Percentiles rank a stretch among this genome's conserved stretches.
Conservation (phyloP, 2,797 vertebrate genomes). For the Oryzias sinensis region DNA sequence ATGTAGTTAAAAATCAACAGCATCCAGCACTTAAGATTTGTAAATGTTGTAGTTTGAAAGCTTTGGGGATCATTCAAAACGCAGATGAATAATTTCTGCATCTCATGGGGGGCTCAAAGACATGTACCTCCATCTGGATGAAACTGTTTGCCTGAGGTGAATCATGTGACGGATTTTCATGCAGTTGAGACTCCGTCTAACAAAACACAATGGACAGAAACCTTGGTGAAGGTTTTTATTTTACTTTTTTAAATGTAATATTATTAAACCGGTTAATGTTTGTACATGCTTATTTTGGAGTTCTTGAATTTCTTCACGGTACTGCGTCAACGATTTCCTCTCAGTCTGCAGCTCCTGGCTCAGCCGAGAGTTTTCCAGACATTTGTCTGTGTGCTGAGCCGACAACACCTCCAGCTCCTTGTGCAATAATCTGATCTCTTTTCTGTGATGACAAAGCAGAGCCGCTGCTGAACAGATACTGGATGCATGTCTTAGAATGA, state of each 20-base stretch:
- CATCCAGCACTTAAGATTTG: no score
- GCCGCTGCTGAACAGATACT: neutral
- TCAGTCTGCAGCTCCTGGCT: constrained; percentile 87
- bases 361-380: constrained; percentile 89
- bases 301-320: constrained; percentile 87
- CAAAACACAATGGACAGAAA: no score
- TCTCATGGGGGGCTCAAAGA: neutral
- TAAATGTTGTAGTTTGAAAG: no score
- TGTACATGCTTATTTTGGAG: constrained; percentile 86
- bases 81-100: no score
- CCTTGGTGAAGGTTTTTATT: no score
- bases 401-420: constrained; percentile 91
- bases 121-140: constrained; percentile 86
- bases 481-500: constrained; percentile 1
- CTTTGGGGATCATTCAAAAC: no score
- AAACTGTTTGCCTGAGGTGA: constrained; percentile 79
- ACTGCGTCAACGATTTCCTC: constrained; percentile 82
- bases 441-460: constrained; percentile 71
- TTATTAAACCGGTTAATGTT: no score
- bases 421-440: constrained; percentile 87
- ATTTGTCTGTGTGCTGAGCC: constrained; percentile 92
- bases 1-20: no score
- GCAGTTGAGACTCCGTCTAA: constrained; percentile 77
- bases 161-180: constrained; percentile 74
- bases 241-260: no score